These are phyloP conservation scores for Agriotes lineatus DNA, from an alignment of 2,888 invertebrate species.

Conservation along the genomic window DNA sequence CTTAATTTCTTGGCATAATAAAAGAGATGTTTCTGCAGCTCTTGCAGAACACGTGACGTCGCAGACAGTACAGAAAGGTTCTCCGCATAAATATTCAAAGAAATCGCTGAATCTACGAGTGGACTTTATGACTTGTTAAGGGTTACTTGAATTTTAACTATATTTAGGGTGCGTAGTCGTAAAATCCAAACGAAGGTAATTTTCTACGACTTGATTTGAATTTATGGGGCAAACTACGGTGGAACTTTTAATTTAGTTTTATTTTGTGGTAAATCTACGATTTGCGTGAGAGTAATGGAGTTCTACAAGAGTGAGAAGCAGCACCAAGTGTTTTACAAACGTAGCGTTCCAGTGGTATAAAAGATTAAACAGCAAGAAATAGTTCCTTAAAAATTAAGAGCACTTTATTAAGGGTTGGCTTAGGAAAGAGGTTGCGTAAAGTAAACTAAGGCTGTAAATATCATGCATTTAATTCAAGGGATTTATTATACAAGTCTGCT, in stretches of 20 bases:
- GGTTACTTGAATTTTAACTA: slow-evolving; percentile 17
- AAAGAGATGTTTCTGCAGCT: not conserved
- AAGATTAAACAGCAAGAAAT: too few species aligned
- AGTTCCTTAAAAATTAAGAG: too few species aligned
- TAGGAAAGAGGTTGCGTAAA: too few species aligned
- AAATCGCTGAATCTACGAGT: slow-evolving; percentile 23
- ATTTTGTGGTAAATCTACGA: too few species aligned
- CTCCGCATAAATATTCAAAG: slow-evolving; percentile 27
- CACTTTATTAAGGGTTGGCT: too few species aligned
- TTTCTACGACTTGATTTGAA: not conserved
- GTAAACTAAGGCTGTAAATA: too few species aligned
- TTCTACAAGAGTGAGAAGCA: too few species aligned
- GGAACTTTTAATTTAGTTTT: not conserved
- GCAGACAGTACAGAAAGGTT: not conserved
- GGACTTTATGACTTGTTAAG: slow-evolving; percentile 15
- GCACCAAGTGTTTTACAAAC: too few species aligned
- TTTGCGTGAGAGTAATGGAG: too few species aligned
- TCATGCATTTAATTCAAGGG: too few species aligned
- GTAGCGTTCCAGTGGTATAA: too few species aligned
- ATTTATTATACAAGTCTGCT: too few species aligned
- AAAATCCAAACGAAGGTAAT: not conserved
- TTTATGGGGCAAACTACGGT: not conserved
- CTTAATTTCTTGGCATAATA: slow-evolving; percentile 7
- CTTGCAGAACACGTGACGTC: not conserved
- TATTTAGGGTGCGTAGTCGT: not conserved